These are phyloP conservation scores for Apoda limacodes DNA, from an alignment of 2,888 invertebrate genomes.

Conservation along the genomic window DNA sequence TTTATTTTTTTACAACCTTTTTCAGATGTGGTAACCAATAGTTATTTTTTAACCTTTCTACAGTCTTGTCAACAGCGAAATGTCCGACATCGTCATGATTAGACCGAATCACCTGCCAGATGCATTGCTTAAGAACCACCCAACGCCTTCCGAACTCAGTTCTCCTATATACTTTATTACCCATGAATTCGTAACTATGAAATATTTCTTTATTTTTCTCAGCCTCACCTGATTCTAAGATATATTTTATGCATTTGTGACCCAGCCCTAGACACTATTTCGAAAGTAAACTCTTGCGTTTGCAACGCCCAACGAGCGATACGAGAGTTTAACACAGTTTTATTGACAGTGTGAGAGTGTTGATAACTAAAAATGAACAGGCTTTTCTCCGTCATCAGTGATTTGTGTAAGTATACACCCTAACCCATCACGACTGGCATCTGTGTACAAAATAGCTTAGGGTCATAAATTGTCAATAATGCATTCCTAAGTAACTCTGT, in stretches of 20 bases:
- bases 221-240: slow-evolving; percentile 12
- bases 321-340: slow-evolving; percentile 22
- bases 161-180: slow-evolving; percentile 14
- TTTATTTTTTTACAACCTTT: too few species aligned
- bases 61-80: slow-evolving; percentile 24
- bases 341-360: slow-evolving; percentile 7
- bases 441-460: slow-evolving; percentile 2
- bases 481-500: slow-evolving; percentile 5
- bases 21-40: slow-evolving; percentile 19
- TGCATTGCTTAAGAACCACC: slow-evolving; percentile 19
- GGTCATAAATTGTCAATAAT: slow-evolving; percentile 10
- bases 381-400: slow-evolving; percentile 3
- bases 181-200: slow-evolving; percentile 17
- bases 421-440: slow-evolving; percentile 5
- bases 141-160: slow-evolving; percentile 17
- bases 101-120: slow-evolving; percentile 10
- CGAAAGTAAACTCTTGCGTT: slow-evolving; percentile 27
- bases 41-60: slow-evolving; percentile 14
- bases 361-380: slow-evolving; percentile 4
- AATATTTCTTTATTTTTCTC: slow-evolving; percentile 12
- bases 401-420: slow-evolving; percentile 1
- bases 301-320: slow-evolving; percentile 29
- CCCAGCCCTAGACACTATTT: slow-evolving; percentile 21
- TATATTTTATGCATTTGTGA: slow-evolving; percentile 7
- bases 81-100: slow-evolving; percentile 29